phyloP scores from a whole-genome alignment of 2,888 invertebrate species.

The Netelia melanura region DNA sequence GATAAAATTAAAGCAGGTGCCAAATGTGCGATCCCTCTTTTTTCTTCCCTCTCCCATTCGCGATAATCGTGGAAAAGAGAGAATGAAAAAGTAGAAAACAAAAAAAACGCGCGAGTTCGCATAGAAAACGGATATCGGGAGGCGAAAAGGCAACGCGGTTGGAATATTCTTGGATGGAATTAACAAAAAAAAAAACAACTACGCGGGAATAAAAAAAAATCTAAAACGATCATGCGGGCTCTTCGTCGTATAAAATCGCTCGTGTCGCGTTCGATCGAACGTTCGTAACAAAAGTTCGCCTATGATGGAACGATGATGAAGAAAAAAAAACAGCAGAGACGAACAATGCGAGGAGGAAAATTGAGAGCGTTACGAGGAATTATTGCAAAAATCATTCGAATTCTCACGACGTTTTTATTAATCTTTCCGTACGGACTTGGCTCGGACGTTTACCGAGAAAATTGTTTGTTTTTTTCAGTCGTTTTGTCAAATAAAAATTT shows the following conservation, averaged over 20 bases:
- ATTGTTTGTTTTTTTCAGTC: not conserved
- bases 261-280: not conserved
- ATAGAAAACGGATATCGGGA: conserved; percentile 11
- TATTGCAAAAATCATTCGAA: not conserved
- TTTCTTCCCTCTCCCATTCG: not conserved
- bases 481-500: not conserved
- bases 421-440: not conserved
- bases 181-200: not conserved
- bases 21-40: conserved; percentile 26
- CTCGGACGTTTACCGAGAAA: too few relatives aligned
- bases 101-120: conserved; percentile 14
- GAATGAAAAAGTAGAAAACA: not conserved
- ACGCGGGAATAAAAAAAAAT: not conserved
- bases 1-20: conserved; percentile 56
- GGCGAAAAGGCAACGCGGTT: conserved; percentile 42
- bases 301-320: not conserved
- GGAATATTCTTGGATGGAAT: conserved; percentile 46
- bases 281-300: not conserved
- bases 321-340: not conserved
- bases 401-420: not conserved
- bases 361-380: not conserved
- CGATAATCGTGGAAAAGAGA: not conserved
- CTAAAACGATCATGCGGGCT: conserved; percentile 40
- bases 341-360: not conserved
- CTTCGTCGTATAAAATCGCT: not conserved